Conservation (phyloP, 1,140 invertebrate genomes). For the Alviniconcha marisindica region DNA sequence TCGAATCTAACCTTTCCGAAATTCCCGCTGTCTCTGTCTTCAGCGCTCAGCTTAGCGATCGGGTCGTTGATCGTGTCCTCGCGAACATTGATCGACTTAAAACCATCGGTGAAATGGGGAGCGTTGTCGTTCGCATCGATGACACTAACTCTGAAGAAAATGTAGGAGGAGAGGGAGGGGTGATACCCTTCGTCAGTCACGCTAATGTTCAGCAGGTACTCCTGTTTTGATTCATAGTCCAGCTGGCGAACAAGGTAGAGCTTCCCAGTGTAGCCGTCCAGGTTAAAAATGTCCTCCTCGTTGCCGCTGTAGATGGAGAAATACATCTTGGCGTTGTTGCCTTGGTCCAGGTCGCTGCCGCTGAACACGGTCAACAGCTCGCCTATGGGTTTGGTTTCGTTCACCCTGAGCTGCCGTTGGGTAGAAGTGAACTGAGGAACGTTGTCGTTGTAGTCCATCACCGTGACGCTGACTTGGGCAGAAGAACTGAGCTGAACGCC, state of each 20-base stretch:
- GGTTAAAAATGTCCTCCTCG: constrained; percentile 88
- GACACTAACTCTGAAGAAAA: constrained; percentile 62
- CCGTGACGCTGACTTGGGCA: constrained; percentile 83
- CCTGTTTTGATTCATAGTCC: constrained; percentile 90
- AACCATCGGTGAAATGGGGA: constrained; percentile 83
- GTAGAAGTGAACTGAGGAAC: constrained; percentile 79
- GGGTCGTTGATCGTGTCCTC: constrained; percentile 81
- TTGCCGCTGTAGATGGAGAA: constrained; percentile 95
- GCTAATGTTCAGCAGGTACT: constrained; percentile 86
- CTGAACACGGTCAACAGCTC: constrained; percentile 61
- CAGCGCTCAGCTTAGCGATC: constrained; percentile 78
- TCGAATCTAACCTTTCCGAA: constrained; percentile 82
- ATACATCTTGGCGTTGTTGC: constrained; percentile 80
- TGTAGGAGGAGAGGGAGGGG: constrained; percentile 76
- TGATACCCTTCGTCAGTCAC: constrained; percentile 83
- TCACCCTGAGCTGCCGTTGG: constrained; percentile 39
- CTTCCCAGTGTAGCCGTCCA: constrained; percentile 89
- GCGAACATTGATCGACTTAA: constrained; percentile 93
- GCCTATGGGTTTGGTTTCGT: constrained; percentile 58
- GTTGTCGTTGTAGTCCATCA: constrained; percentile 97
- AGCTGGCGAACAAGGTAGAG: constrained; percentile 87
- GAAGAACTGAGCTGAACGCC: constrained; percentile 78
- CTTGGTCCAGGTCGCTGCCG: constrained; percentile 74
- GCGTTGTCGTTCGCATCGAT: constrained; percentile 95
- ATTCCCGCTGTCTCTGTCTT: constrained; percentile 75